Percentiles rank a stretch among this genome's conserved stretches.
Conservation (phyloP, 2,888 invertebrate genomes). For the Drosophila austrosaltans region DNA sequence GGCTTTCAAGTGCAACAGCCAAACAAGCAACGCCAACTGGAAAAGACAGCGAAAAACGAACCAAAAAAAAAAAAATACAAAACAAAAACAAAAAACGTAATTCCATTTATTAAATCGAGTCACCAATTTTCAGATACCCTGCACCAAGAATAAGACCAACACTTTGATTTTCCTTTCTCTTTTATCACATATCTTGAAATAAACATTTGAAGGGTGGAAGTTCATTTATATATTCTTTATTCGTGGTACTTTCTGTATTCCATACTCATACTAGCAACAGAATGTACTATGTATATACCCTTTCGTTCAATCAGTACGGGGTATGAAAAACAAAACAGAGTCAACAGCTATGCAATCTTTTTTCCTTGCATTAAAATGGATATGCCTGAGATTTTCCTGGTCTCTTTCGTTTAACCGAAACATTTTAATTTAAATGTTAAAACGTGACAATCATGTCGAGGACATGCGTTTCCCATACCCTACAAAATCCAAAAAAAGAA, state of each 20-base stretch:
- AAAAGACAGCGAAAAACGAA: conserved; percentile 60
- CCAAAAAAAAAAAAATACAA: conserved; percentile 45
- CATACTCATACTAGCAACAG: too few relatives aligned
- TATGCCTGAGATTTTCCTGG: conserved; percentile 65
- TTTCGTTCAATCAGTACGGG: neutral
- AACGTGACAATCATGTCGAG: conserved; percentile 72
- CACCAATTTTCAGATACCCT: neutral
- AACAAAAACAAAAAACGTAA: conserved; percentile 46
- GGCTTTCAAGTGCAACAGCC: conserved; percentile 74
- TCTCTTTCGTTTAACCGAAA: conserved; percentile 70
- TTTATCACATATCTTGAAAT: neutral
- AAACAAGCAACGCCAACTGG: conserved; percentile 56
- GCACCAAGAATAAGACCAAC: neutral
- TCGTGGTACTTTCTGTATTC: too few relatives aligned
- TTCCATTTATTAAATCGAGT: neutral
- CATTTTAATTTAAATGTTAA: conserved; percentile 79
- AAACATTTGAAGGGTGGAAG: too few relatives aligned
- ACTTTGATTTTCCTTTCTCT: neutral
- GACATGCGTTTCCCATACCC: conserved; percentile 46
- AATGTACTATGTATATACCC: neutral
- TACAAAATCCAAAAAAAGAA: conserved; percentile 14
- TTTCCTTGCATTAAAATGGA: conserved; percentile 48
- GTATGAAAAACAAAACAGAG: conserved; percentile 25
- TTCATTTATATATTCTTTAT: too few relatives aligned
- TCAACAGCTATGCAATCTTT: conserved; percentile 38